Evolutionary conservation across 2,113 vertebrate species (phyloP), one percentile per base, ranked within the genome.

Genomic region (Oriolus oriolus): DNA sequence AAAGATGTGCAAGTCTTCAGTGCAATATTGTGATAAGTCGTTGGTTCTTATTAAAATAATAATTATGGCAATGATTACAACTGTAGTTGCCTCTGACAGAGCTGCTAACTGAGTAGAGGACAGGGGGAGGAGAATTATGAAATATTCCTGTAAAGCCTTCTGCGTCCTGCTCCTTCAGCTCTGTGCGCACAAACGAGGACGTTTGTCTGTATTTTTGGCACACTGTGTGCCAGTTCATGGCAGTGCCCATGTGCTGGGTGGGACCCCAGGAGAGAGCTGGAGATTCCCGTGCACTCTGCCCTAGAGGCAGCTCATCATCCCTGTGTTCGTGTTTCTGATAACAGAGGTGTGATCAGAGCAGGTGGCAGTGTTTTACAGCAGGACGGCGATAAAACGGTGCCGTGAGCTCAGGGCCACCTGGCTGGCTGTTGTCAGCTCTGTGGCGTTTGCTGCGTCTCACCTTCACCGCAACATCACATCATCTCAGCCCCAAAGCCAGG

Each of bases 11-110:
- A 63, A 91, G 65, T 54, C 71, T 74, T 79, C 49, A 70, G 80
- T 0, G 84, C 69, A 95, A 90, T 97, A 95, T 97, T 97, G 97
- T 97, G 97, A 94, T 96, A 97, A 94, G 94, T 94, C 92, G 57
- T 94, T 94, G 94, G 83, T 97, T 96, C 91, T 64, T 96, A 97
- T 97, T 97, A 97, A 97, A 97, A 97, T 97, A 97, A 92, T 98
- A 96, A 97, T 98, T 96, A 97, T 30, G 53, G 79, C 2, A 27
- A 76, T 97, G 96, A 97, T 97, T 97, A 89, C 83, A 92, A 88
- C 95, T 92, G 69, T 13, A n/a, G 78, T 49, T 96, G 96, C 95
- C 73, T 76, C 88, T 88, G 95, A 89, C 90, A 84, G 95, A 96
- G 95, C 93, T 95, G 95, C 91, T 94, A 92, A 69, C 45, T 60